Evolutionary conservation across 64 coral and sea anemone genomes (phyloP), one percentile per base, ranked within the genome.

Genomic region (Porites australiensis): DNA sequence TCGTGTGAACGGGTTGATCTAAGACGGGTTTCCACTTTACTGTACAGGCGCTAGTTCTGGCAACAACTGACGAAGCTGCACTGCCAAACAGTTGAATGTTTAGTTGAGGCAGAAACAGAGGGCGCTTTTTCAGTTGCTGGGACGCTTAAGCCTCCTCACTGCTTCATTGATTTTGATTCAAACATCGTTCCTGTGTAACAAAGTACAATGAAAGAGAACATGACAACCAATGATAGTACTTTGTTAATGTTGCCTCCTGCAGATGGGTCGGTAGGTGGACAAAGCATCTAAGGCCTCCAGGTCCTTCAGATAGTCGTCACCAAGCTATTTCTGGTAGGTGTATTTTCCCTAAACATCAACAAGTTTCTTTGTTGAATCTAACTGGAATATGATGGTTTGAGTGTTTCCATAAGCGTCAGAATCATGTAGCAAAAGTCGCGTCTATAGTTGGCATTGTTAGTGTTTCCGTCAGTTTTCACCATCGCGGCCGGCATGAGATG

Each of bases 361-460:
- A 60, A 96, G 80, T 71, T 86, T 57, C 19, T 71, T 73, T 1
- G 95, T 90, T 2, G 90, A 96, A 64, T 93, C 87, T 63, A 83
- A 16, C 8, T 20, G 15, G 62, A 83, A 67, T 2, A 2, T 18
- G 27, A 0, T 44, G 8, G 73, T 75, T 19, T 75, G 73, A 16
- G 6, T 60, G 22, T 16, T 44, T 6, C 81, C 81, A 19, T 27
- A 83, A 1, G 8, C 0, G 3, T 20, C 2, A 20, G 81, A 66
- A 2, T 46, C 61, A 20, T 67, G 8, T 3, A 83, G 4, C 22
- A 91, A 19, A 1, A 91, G 7, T 0, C 19, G 27, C 27, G 27
- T 22, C 5, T 69, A 66, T 44, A 82, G 21, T 91, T 11, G 8
- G 44, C 19, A 4, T 12, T 67, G 14, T 50, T 15, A 15, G 4